phyloP scores from a whole-genome alignment of 2,113 vertebrate species.

The Cyanoderma ruficeps region DNA sequence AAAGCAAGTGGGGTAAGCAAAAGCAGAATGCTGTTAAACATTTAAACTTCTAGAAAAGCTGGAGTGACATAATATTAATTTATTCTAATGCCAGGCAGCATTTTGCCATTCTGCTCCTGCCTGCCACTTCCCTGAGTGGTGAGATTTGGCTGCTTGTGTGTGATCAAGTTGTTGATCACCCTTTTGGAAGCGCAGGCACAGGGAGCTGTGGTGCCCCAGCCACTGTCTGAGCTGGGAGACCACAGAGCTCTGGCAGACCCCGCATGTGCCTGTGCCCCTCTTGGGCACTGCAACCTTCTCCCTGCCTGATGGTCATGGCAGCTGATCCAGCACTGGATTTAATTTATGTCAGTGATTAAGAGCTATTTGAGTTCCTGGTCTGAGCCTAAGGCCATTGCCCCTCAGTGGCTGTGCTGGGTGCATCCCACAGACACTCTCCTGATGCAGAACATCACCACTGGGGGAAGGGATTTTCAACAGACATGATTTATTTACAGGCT shows the following conservation, averaged over 20 bases:
- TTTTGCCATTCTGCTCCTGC: background rate
- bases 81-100: background rate
- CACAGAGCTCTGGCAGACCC: background rate
- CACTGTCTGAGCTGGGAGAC: background rate
- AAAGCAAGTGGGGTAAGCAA: background rate
- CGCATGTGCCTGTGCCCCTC: rapidly evolving
- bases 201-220: background rate
- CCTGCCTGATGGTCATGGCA: background rate
- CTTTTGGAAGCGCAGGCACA: background rate
- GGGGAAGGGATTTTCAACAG: background rate
- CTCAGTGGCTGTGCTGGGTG: background rate
- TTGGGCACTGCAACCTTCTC: background rate
- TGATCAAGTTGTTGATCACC: background rate
- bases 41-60: background rate
- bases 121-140: background rate
- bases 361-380: background rate
- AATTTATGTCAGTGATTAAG: background rate
- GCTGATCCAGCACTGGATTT: background rate
- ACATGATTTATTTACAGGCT: background rate
- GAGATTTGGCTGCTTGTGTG: background rate
- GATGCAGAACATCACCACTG: background rate
- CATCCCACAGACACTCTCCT: background rate
- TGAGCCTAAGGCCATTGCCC: background rate
- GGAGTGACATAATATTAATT: background rate
- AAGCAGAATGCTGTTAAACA: background rate